Conservation (phyloP, 2,113 vertebrate species). For the Synodontis membranacea region DNA sequence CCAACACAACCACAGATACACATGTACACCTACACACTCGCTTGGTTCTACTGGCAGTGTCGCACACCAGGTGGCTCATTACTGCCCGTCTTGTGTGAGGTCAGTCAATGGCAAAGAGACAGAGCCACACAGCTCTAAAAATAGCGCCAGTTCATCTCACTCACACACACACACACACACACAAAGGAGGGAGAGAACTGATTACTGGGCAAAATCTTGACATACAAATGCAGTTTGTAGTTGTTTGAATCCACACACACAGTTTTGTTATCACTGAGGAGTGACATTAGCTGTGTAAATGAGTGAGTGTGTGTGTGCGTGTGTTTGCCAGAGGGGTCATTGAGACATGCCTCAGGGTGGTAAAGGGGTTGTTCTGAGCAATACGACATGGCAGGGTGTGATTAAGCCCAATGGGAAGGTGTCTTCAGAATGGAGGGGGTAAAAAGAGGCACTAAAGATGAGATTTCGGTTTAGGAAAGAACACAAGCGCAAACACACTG, state of each 20-base stretch:
- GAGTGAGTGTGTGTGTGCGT: conserved; percentile 37
- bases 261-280: conserved; percentile 59
- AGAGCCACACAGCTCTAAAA: conserved; percentile 51
- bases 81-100: conserved; percentile 50
- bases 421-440: conserved; percentile 45
- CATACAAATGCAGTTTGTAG: conserved; percentile 53
- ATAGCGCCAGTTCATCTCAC: conserved; percentile 39
- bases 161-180: conserved; percentile 13
- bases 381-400: conserved; percentile 51
- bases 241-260: conserved; percentile 53
- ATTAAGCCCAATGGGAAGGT: conserved; percentile 38
- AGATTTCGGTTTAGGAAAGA: neutral
- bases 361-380: conserved; percentile 32
- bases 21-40: conserved; percentile 11
- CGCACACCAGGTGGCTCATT: conserved; percentile 56
- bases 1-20: neutral
- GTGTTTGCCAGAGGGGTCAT: conserved; percentile 31
- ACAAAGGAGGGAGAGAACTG: conserved; percentile 21
- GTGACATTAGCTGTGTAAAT: conserved; percentile 55
- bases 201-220: conserved; percentile 62
- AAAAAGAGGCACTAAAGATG: conserved; percentile 18
- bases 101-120: conserved; percentile 52
- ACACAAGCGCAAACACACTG: neutral
- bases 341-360: conserved; percentile 33
- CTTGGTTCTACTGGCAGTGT: conserved; percentile 17